Conservation (phyloP, 1,140 invertebrate genomes). For the Lamellibrachia luymesi region DNA sequence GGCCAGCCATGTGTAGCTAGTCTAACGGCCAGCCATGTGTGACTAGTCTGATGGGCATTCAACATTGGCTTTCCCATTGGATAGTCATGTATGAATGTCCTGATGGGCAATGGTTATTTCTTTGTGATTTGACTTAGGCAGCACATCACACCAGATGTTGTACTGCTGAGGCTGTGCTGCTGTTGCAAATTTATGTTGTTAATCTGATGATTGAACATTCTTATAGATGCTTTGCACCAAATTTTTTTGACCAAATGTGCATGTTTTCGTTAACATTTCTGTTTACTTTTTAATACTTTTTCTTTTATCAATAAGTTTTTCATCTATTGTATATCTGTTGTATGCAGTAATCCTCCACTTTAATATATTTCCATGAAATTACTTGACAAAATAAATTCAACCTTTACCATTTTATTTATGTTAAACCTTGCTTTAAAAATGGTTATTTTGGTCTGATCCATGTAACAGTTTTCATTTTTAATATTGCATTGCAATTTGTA, state of each 20-base stretch:
- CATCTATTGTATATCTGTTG: neutral
- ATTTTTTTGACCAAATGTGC: neutral
- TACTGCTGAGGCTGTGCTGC: too few relatives aligned
- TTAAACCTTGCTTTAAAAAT: neutral
- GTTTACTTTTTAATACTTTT: neutral
- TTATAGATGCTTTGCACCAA: neutral
- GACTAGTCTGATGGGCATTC: neutral
- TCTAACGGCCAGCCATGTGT: neutral
- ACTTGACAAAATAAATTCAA: neutral
- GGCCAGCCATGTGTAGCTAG: neutral
- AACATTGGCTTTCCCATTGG: neutral
- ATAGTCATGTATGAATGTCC: neutral
- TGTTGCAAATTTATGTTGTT: too few relatives aligned
- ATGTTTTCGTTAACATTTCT: neutral
- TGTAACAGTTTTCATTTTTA: neutral
- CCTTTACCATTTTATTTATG: neutral
- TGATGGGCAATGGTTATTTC: neutral
- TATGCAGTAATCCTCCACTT: neutral
- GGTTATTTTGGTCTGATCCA: neutral
- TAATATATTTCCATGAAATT: neutral
- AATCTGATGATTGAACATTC: neutral
- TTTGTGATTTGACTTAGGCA: too few relatives aligned
- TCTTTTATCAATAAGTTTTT: neutral
- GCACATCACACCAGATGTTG: too few relatives aligned
- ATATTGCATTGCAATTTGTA: neutral